phyloP scores from a whole-genome alignment of 2,113 vertebrate genomes.

The Saimiri boliviensis region DNA sequence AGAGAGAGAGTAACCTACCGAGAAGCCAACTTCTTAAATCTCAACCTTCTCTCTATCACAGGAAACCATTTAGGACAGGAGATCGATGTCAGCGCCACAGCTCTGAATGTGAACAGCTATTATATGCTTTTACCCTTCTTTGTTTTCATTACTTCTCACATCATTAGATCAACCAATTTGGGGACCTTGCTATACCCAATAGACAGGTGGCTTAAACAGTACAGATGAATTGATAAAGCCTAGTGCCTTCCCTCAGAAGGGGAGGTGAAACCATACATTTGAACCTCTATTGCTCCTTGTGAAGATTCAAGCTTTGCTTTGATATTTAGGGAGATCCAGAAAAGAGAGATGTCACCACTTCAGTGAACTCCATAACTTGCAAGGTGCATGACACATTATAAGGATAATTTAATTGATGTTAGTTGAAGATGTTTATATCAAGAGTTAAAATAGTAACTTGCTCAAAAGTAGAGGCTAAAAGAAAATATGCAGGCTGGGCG shows the following conservation, averaged over 20 bases:
- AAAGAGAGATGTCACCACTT: neutral
- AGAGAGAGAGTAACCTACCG: neutral
- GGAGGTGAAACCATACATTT: rapidly evolving
- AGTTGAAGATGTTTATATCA: neutral
- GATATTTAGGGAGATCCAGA: too few relatives aligned
- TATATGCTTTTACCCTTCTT: neutral
- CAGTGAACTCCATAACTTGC: neutral
- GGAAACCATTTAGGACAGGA: neutral
- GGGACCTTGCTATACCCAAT: neutral
- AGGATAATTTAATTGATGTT: neutral
- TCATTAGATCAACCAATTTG: neutral
- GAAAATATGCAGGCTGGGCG: neutral
- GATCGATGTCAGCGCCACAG: neutral
- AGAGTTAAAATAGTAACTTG: neutral
- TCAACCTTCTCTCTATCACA: neutral
- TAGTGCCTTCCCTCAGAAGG: rapidly evolving
- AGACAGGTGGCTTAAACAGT: too few relatives aligned
- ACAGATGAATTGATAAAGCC: neutral
- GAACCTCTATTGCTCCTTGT: rapidly evolving
- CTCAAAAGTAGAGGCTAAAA: neutral
- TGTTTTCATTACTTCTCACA: neutral
- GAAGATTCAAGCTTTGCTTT: neutral
- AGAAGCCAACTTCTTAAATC: neutral
- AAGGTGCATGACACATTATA: rapidly evolving
- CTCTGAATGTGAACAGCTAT: neutral